phyloP scores from a whole-genome alignment of 2,113 vertebrate species.

The Egretta garzetta region DNA sequence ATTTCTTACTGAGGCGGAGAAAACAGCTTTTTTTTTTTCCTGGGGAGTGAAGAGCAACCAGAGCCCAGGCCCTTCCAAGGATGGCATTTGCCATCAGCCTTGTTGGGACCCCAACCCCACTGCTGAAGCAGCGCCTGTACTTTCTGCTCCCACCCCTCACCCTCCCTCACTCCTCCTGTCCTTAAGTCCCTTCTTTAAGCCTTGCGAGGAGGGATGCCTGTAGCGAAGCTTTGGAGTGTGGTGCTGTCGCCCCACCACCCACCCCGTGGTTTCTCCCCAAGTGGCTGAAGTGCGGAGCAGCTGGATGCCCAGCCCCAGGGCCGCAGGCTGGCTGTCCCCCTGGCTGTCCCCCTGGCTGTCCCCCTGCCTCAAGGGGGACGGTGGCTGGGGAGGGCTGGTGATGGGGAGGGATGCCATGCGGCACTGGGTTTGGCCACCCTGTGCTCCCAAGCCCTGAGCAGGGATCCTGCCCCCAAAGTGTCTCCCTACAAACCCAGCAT shows the following conservation, averaged over 20 bases:
- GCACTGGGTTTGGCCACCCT: fast-evolving
- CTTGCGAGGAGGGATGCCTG: not conserved
- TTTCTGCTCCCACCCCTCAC: not conserved
- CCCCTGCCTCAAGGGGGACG: not conserved
- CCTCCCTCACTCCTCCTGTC: not conserved
- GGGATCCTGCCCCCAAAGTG: not conserved
- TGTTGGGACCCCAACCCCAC: fast-evolving
- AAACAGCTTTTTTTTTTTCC: not conserved
- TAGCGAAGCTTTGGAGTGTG: not conserved
- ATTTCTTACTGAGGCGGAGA: not conserved
- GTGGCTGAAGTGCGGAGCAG: not conserved
- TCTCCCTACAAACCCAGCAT: not conserved
- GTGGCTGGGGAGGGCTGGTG: not conserved
- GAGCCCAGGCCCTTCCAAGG: not conserved
- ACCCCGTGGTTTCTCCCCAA: not conserved
- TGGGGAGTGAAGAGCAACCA: fast-evolving
- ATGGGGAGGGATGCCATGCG: not conserved
- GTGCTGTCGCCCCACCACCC: fast-evolving
- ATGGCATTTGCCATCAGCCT: fast-evolving
- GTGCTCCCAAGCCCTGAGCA: not conserved
- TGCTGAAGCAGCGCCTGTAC: not conserved
- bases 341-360: not conserved
- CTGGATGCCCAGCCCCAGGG: fast-evolving
- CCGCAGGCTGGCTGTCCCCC: no score
- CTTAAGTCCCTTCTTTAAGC: not conserved